Conservation (phyloP, 2,797 vertebrate genomes). For the Eospalax fontanierii region DNA sequence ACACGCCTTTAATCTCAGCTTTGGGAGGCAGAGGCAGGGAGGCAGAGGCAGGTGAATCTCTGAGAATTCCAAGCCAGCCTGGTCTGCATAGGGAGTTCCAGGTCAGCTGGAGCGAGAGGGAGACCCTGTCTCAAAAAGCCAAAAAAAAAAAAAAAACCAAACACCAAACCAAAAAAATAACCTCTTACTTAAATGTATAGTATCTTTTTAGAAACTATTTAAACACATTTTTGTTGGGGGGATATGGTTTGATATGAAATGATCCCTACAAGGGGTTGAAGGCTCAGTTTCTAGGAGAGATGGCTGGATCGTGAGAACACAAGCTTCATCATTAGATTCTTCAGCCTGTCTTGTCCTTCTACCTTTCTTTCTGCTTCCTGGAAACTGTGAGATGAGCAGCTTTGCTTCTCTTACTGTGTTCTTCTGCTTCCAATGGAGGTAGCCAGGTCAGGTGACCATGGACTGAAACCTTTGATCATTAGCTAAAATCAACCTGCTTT, state of each 20-base stretch:
- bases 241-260: neutral
- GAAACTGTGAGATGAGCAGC: neutral
- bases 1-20: too few species aligned
- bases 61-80: too few species aligned
- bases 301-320: too few species aligned
- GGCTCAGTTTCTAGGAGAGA: neutral
- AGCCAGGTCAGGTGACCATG: neutral
- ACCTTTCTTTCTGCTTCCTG: neutral
- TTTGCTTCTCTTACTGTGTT: neutral
- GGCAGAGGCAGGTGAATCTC: too few species aligned
- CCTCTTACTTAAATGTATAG: too few species aligned
- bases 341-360: too few species aligned
- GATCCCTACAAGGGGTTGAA: neutral
- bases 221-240: neutral
- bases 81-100: too few species aligned
- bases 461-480: neutral
- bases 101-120: too few species aligned
- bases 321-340: neutral
- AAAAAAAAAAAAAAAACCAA: too few species aligned
- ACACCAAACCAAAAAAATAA: too few species aligned
- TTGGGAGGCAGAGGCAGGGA: too few species aligned
- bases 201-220: conserved; percentile 50
- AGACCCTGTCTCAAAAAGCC: too few species aligned
- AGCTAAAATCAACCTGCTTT: neutral
- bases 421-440: neutral